Evolutionary conservation across 1,140 invertebrate species (phyloP), one percentile per base, ranked within the genome.

Genomic region (Nixonia krombeini): DNA sequence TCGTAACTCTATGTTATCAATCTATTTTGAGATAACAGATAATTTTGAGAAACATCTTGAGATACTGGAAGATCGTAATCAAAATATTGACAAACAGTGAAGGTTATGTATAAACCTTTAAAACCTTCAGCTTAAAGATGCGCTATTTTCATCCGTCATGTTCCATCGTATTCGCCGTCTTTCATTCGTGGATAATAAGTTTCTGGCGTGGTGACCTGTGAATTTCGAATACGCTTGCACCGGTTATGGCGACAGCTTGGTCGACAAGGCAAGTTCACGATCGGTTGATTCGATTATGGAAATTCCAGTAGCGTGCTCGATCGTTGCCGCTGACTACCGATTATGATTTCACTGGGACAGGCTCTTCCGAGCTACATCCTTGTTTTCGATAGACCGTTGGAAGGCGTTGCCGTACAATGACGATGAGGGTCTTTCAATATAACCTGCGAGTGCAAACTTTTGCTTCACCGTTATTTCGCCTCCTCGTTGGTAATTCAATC

Each of bases 171-270:
- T 57, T 62, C 56, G 10, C 50, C 53, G 31, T 65, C 42, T 58
- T 62, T 42, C 40, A 45, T 45, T 35, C 26, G 63, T 51, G 76
- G 75, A 80, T 79, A 77, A 79, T 76, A 81, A 80, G 77, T 82
- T 82, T 79, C 70, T 75, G 72, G 72, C 51, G 56, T 78, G 72
- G 77, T 75, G 77, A 82, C 68, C 74, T 76, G 79, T 78, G 79
- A 79, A 81, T 79, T 77, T 76, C 73, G 76, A 78, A 78, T 78
- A 73, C 76, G 79, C 67, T 75, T 79, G 76, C 76, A 78, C 72
- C 80, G 73, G 76, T 78, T 76, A 76, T 66, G 78, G 80, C 78
- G 79, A 81, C 80, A 82, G 80, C 79, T 81, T 75, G 80, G 80
- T 70, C 75, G 80, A 81, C 80, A 82, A 78, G 80, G 72, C 70